Base-by-base conservation (phyloP, 1,140 invertebrate species). In the Lepidurus arcticus region DNA sequence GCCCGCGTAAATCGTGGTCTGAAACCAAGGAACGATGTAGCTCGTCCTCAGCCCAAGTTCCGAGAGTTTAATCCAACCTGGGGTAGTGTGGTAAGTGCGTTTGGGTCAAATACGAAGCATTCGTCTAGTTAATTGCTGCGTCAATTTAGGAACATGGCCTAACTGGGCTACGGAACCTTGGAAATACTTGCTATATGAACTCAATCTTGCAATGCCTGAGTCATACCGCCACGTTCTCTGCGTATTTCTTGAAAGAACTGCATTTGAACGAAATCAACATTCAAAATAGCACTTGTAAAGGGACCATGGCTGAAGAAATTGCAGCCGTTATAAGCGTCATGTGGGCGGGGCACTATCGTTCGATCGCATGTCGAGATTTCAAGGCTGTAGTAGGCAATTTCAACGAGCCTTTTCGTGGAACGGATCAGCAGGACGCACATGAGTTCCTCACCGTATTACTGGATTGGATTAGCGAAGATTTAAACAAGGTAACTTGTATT, bases 401-500 rank as follows among this genome's bases (percentile, higher is more conserved):
- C 81, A 89, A 93, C 82, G 86, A 91, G 76, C 90, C 91, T 81
- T 98, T 97, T 86, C 90, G 90, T 77, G 92, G 91, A 42, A 89
- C 89, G 81, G 91, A 95, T 79, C 96, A 98, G 83, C 96, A 98
- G 84, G 96, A 98, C 84, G 94, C 95, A 0, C 95, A 98, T 84
- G 96, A 98, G 84, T 97, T 98, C 84, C 88, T 98, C 1, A 92
- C 92, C 21, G 94, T 96, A 81, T 87, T 98, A 5, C 88, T 98
- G 84, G 94, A 97, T 82, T 94, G 92, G 88, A 87, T 98, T 80
- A 94, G 97, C 83, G 92, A 94, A 81, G 95, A 97, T 82, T 86
- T 98, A 43, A 93, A 92, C 82, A 87, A 87, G 84, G 90, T 91
- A 34, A 34, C 34, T 84, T 73, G 77, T 53, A 44, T 78, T n/a